Evolutionary conservation across 2,888 invertebrate species (phyloP), one percentile per base, ranked within the genome.

Genomic region (Ennomos fuscantarius): DNA sequence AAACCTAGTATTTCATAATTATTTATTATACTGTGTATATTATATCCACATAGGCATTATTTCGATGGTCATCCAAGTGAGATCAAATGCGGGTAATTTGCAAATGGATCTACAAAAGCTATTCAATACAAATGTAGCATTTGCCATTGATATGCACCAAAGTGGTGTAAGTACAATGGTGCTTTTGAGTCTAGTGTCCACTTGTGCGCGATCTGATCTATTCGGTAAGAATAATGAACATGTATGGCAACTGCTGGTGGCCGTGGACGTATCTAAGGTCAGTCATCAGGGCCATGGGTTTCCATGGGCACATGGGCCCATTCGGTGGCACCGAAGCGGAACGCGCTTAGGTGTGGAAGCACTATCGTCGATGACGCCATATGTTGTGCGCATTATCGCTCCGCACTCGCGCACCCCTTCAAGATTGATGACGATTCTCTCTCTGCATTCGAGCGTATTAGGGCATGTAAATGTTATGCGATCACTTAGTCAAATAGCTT

Each of bases 381-480:
- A 92, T 92, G 92, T 82, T 82, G 79, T 49, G 76, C 82, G 79
- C 91, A 91, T 92, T 90, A 90, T 80, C 77, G 78, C 71, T 73
- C 63, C 68, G 62, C 66, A 69, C 68, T 68, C 66, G 66, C 71
- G 73, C 84, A 82, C 84, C 90, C 89, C 83, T 84, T 76, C 69
- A 87, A 89, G 91, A 91, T 92, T 91, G 91, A 91, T 90, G 88
- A 81, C 83, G 77, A 82, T 82, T 79, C 78, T 79, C 80, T 77
- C 58, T 41, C 63, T 78, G 80, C 83, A 91, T 90, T 91, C 82
- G 81, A 85, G 85, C 72, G 89, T 89, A 91, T 82, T 83, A 85
- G 85, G 84, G 84, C 92, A 91, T 92, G 87, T 91, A 90, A 91
- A 91, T 90, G 87, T 87, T 88, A 87, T 86, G 84, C 79, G 81